Conservation (phyloP, 2,888 invertebrate genomes). For the Apodemia mormo region DNA sequence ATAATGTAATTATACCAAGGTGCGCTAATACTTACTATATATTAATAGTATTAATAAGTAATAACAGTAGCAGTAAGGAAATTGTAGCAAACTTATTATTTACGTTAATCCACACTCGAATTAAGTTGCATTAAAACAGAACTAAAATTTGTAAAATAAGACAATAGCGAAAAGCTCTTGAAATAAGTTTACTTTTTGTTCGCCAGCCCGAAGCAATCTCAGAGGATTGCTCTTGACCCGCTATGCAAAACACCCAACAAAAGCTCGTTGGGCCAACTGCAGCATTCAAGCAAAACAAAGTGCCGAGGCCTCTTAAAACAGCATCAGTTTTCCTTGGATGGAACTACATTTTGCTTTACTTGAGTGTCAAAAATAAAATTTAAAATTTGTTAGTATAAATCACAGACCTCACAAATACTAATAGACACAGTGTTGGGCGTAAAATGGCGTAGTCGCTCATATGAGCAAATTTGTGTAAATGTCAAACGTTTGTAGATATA, state of each 20-base stretch:
- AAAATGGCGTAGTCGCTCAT: too few relatives aligned
- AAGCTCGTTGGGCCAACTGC: conserved; percentile 47
- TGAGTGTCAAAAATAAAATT: conserved; percentile 17
- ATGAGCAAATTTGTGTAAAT: too few relatives aligned
- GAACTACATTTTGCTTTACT: conserved; percentile 12
- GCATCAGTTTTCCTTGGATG: conserved; percentile 17
- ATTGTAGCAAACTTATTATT: too few relatives aligned
- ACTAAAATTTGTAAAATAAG: conserved; percentile 25
- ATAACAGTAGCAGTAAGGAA: too few relatives aligned
- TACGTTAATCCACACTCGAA: not conserved
- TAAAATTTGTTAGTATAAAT: not conserved
- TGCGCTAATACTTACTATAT: too few relatives aligned
- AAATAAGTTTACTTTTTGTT: conserved; percentile 35
- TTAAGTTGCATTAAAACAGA: conserved; percentile 6
- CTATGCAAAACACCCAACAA: conserved; percentile 62
- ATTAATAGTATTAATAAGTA: too few relatives aligned
- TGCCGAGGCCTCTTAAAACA: conserved; percentile 37
- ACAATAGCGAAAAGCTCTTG: conserved; percentile 29
- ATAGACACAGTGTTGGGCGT: too few relatives aligned
- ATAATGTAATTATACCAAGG: too few relatives aligned
- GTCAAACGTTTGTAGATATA: too few relatives aligned
- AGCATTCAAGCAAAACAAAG: conserved; percentile 40
- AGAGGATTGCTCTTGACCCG: conserved; percentile 69
- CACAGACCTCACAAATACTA: too few relatives aligned
- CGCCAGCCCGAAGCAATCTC: conserved; percentile 55